A percentile compares a stretch with the other conserved stretches of the same genome.
Evolutionary conservation across 2,797 vertebrate species (phyloP).

Genomic region (Lateolabrax maculatus): DNA sequence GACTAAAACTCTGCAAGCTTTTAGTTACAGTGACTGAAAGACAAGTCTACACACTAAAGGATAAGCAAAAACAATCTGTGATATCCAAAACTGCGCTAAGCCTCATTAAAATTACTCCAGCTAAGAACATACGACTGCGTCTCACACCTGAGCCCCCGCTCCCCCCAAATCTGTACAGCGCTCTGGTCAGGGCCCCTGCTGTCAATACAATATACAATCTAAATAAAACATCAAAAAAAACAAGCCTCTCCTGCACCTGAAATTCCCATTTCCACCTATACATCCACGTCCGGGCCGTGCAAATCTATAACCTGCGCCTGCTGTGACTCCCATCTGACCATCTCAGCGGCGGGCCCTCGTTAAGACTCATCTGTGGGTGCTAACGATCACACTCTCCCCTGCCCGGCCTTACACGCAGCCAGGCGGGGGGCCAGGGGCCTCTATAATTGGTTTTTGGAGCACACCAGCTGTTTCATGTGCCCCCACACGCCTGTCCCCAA

Average conservation of each 20-base stretch:
- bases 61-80: neutral
- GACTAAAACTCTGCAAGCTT: neutral
- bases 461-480: conserved; percentile 79
- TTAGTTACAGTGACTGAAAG: neutral
- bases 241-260: conserved; percentile 28
- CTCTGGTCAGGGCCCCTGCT: neutral
- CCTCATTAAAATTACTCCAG: neutral
- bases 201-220: neutral
- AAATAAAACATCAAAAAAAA: conserved; percentile 62
- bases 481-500: conserved; percentile 51
- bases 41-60: neutral
- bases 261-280: conserved; percentile 48
- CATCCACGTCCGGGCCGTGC: neutral
- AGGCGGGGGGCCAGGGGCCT: conserved; percentile 46
- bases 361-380: conserved; percentile 52
- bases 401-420: conserved; percentile 15
- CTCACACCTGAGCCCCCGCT: neutral
- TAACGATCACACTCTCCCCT: conserved; percentile 44
- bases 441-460: conserved; percentile 74
- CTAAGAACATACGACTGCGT: neutral
- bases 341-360: conserved; percentile 23
- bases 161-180: neutral
- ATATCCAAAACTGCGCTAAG: too few species aligned
- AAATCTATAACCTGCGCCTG: conserved; percentile 38
- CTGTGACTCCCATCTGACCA: conserved; percentile 40